These are phyloP conservation scores for Nasonovia ribisnigri DNA, from an alignment of 2,888 invertebrate species.

Conservation along the genomic window DNA sequence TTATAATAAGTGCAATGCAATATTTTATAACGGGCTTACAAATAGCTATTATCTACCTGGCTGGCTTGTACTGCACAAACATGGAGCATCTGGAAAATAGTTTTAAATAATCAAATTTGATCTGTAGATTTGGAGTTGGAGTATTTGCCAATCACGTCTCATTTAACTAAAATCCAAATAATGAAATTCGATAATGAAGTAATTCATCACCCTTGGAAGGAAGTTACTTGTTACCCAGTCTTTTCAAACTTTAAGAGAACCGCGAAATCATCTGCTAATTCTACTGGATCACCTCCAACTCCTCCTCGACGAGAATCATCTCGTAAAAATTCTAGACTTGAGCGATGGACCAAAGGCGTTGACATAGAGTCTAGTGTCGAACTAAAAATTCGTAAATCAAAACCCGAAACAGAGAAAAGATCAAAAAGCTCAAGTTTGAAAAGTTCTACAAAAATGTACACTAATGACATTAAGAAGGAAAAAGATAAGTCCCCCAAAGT, in stretches of 20 bases:
- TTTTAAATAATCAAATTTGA: slow-evolving; percentile 54
- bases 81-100: slow-evolving; percentile 26
- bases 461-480: slow-evolving; percentile 68
- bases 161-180: slow-evolving; percentile 83
- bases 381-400: slow-evolving; percentile 71
- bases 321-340: slow-evolving; percentile 78
- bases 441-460: slow-evolving; percentile 70
- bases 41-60: not conserved
- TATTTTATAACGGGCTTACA: not conserved
- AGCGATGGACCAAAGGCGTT: slow-evolving; percentile 72
- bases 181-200: slow-evolving; percentile 74
- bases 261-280: slow-evolving; percentile 69
- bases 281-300: slow-evolving; percentile 75
- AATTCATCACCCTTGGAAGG: slow-evolving; percentile 70
- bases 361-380: slow-evolving; percentile 35
- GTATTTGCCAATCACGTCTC: slow-evolving; percentile 85
- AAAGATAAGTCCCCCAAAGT: slow-evolving; percentile 72
- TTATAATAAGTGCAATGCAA: slow-evolving; percentile 12
- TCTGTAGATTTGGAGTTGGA: slow-evolving; percentile 79
- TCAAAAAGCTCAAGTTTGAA: slow-evolving; percentile 55
- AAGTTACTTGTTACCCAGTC: slow-evolving; percentile 73
- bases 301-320: slow-evolving; percentile 84
- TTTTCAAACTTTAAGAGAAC: slow-evolving; percentile 76
- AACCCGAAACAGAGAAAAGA: slow-evolving; percentile 67
- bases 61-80: slow-evolving; percentile 36